Evolutionary conservation across 2,113 vertebrate genomes (phyloP).

Genomic region (Emydocephalus ijimae): DNA sequence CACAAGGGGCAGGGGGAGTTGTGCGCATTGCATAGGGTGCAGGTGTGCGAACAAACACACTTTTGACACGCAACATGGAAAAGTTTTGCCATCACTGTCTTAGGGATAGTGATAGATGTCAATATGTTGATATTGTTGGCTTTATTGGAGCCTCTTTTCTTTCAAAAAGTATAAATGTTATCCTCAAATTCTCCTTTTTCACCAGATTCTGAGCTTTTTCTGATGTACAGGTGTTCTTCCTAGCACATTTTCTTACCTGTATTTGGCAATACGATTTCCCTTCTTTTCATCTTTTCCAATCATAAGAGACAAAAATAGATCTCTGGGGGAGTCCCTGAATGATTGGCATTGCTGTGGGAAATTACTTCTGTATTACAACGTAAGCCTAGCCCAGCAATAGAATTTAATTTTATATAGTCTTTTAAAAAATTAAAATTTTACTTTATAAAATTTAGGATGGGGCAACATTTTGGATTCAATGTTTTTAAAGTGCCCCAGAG

Average conservation of each 20-base stretch:
- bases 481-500: not conserved
- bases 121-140: constrained; percentile 1
- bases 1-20: no score
- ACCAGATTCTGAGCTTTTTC: not conserved
- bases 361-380: not conserved
- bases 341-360: not conserved
- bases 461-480: not conserved
- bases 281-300: not conserved
- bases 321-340: not conserved
- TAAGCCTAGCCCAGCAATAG: not conserved
- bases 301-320: not conserved
- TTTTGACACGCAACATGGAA: no score
- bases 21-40: no score
- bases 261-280: not conserved
- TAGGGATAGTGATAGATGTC: constrained; percentile 30
- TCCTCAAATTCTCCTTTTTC: not conserved
- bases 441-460: not conserved
- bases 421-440: not conserved
- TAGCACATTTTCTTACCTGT: not conserved
- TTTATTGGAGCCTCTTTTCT: not conserved
- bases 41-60: no score
- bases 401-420: not conserved
- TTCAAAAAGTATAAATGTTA: not conserved
- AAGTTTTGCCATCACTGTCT: not conserved
- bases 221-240: not conserved